Evolutionary conservation across 2,797 vertebrate genomes (phyloP).

Genomic region (Poecilia picta): DNA sequence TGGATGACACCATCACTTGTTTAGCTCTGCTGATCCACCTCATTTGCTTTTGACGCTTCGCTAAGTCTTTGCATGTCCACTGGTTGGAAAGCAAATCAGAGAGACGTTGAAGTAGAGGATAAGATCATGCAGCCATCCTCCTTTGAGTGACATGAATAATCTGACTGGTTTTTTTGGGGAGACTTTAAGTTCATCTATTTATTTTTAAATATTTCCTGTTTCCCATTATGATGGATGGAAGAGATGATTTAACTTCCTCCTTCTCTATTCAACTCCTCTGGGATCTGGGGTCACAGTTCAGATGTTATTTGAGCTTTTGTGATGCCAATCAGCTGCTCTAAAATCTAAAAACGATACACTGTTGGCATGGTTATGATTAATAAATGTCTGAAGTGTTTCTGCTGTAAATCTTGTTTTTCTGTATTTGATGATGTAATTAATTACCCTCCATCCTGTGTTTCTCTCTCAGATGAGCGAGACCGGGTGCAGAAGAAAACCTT

Average conservation of each 20-base stretch:
- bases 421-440: conserved; percentile 19
- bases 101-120: not conserved
- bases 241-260: not conserved
- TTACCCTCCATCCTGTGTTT: conserved; percentile 38
- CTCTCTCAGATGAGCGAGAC: conserved; percentile 92
- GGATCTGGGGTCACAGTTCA: not conserved
- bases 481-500: conserved; percentile 99
- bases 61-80: not conserved
- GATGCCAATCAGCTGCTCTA: no score
- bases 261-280: not conserved
- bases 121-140: not conserved
- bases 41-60: not conserved
- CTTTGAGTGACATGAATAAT: not conserved
- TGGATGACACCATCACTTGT: not conserved
- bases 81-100: not conserved
- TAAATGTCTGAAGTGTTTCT: not conserved
- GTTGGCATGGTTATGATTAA: not conserved
- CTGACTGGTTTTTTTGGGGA: not conserved
- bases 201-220: not conserved
- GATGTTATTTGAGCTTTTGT: no score
- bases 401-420: not conserved
- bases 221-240: not conserved
- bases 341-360: no score
- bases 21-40: not conserved
- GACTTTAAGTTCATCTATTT: not conserved